Base-by-base conservation (phyloP, 53 echinoderm and acorn worm genomes). In the Crossaster papposus region DNA sequence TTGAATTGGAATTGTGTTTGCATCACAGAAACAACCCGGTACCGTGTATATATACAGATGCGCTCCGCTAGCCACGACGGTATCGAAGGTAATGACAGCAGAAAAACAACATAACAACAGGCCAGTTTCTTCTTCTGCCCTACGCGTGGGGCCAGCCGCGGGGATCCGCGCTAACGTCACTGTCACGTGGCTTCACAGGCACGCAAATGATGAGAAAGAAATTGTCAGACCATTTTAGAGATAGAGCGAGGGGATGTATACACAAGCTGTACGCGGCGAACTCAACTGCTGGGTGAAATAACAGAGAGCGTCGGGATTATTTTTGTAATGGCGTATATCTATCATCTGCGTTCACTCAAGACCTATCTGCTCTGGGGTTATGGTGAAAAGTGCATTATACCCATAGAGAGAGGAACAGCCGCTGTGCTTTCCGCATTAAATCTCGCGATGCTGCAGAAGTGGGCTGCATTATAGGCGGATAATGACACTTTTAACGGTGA, bases 151-250 rank as follows among this genome's bases (percentile, higher is more conserved):
- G n/a, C n/a, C 58, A 58, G 58, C 0, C 58, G 58, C 65, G 65
- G 65, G 29, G 71, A 28, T 2, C 30, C 29, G 71, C 71, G 35
- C 28, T 70, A 50, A 83, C 83, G 83, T 83, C 83, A 83, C 29
- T 2, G 68, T 62, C 17, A 83, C 44, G 83, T 83, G 65, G 70
- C 83, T 50, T 65, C 83, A 32, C 70, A 83, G 83, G 65, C 83
- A 83, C 70, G 83, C 65, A 65, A n/a, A 36, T 83, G 65, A 83
- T 51, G 17, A 58, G 9, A 44, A 38, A 38, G 9, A 44, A 58
- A 18, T 20, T 17, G 1, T 20, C 58, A 20, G 58, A 58, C 58
- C 22, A 12, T 34, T n/a, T 32, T 35, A 20, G 23, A 74, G 24
- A 28, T 28, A 31, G 30, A 71, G 23, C 0, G 37, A 74, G 28